Percentiles rank a stretch among this genome's conserved stretches.
Evolutionary conservation across 2,888 invertebrate species (phyloP).

Genomic region (Leptura quadrifasciata): DNA sequence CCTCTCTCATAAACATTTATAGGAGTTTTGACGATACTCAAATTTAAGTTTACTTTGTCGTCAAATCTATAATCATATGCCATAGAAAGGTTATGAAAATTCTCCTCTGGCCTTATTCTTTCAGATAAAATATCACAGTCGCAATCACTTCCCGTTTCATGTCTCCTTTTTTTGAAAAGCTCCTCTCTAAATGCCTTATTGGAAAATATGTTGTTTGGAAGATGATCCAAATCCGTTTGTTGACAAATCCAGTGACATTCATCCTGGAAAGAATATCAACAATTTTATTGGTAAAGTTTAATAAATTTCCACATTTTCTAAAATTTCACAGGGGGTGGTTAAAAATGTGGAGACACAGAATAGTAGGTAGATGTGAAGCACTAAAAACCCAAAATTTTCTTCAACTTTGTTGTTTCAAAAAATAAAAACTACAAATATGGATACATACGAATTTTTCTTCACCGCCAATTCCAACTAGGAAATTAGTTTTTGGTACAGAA

Average conservation of each 20-base stretch:
- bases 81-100: slow-evolving; percentile 75
- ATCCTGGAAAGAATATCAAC: slow-evolving; percentile 53
- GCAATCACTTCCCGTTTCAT: slow-evolving; percentile 54
- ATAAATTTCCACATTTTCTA: too few species aligned
- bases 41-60: slow-evolving; percentile 82
- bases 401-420: too few species aligned
- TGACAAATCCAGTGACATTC: slow-evolving; percentile 63
- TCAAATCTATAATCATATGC: slow-evolving; percentile 84
- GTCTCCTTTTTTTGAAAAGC: slow-evolving; percentile 49
- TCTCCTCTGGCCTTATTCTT: slow-evolving; percentile 72
- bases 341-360: too few species aligned
- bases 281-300: too few species aligned
- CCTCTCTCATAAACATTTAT: slow-evolving; percentile 94
- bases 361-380: too few species aligned
- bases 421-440: too few species aligned
- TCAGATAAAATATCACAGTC: slow-evolving; percentile 57
- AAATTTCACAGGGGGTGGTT: too few species aligned
- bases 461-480: too few species aligned
- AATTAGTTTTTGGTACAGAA: too few species aligned
- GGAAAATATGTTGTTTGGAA: slow-evolving; percentile 55
- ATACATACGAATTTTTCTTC: too few species aligned
- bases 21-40: slow-evolving; percentile 93
- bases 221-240: slow-evolving; percentile 49
- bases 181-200: slow-evolving; percentile 46
- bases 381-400: too few species aligned